These are phyloP conservation scores for Macropus fuliginosus DNA, from an alignment of 2,797 vertebrate species.

Conservation along the genomic window DNA sequence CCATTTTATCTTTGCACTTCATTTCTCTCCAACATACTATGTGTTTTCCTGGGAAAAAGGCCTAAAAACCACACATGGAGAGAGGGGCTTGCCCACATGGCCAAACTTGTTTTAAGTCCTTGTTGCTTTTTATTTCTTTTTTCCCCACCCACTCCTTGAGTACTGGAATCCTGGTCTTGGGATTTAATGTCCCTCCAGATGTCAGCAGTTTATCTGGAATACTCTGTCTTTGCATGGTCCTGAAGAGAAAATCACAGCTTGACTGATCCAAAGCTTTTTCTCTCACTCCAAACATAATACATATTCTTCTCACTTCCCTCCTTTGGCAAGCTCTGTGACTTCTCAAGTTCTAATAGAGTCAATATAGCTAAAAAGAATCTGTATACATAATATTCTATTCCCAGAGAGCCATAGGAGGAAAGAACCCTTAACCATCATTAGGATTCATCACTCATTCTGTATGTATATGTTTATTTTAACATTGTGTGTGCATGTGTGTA, in stretches of 20 bases:
- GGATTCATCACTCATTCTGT: not conserved
- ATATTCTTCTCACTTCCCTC: not conserved
- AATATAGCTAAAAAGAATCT: constrained; percentile 3
- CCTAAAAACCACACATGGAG: not conserved
- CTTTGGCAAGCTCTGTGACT: not conserved
- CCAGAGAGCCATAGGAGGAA: not conserved
- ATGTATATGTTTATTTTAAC: not conserved
- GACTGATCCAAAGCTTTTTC: not conserved
- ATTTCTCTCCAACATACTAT: not conserved
- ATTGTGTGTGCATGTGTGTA: not conserved
- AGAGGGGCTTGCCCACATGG: not conserved
- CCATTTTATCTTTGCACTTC: not conserved
- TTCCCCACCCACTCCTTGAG: not conserved
- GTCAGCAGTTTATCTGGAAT: not conserved
- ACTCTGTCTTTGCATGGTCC: not conserved
- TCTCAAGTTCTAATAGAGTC: not conserved
- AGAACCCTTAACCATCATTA: not conserved
- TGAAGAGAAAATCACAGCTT: not conserved
- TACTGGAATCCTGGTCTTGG: not conserved
- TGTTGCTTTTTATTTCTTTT: not conserved
- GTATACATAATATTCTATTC: constrained; percentile 12
- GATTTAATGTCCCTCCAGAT: not conserved
- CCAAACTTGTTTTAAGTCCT: not conserved
- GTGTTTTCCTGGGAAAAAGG: not conserved
- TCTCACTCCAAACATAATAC: not conserved